Conservation (phyloP, 35 echinoderm and acorn worm species). For the Heliocidaris tuberculata region DNA sequence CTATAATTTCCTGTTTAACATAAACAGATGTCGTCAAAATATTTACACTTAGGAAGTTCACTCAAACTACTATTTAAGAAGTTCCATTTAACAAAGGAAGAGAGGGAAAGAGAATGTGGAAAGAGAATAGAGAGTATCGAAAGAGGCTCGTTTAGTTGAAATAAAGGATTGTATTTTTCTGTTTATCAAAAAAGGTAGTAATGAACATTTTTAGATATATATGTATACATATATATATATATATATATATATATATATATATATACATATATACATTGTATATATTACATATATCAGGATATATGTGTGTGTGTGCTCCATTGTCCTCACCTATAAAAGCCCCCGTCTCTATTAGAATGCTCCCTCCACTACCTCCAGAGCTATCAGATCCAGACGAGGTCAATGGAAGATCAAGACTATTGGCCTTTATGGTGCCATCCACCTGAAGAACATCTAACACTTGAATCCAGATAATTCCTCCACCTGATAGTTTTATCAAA, state of each 20-base stretch:
- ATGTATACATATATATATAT: too few relatives aligned
- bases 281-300: too few relatives aligned
- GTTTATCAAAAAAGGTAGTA: background rate
- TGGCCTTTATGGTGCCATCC: constrained; percentile 78
- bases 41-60: too few relatives aligned
- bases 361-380: constrained; percentile 89
- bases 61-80: too few relatives aligned
- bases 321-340: constrained; percentile 67
- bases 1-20: too few relatives aligned
- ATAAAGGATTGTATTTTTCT: background rate
- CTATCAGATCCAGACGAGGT: background rate
- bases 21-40: too few relatives aligned
- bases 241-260: too few relatives aligned
- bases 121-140: background rate
- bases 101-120: background rate
- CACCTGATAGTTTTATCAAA: constrained; percentile 46
- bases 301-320: background rate
- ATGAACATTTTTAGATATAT: background rate
- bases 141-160: background rate
- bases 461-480: constrained; percentile 75
- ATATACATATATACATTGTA: too few relatives aligned
- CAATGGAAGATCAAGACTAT: constrained; percentile 64
- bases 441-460: constrained; percentile 65
- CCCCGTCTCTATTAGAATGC: constrained; percentile 73
- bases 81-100: too few relatives aligned